These are phyloP conservation scores for Formica aserva DNA, from an alignment of 2,888 invertebrate species.

Conservation along the genomic window DNA sequence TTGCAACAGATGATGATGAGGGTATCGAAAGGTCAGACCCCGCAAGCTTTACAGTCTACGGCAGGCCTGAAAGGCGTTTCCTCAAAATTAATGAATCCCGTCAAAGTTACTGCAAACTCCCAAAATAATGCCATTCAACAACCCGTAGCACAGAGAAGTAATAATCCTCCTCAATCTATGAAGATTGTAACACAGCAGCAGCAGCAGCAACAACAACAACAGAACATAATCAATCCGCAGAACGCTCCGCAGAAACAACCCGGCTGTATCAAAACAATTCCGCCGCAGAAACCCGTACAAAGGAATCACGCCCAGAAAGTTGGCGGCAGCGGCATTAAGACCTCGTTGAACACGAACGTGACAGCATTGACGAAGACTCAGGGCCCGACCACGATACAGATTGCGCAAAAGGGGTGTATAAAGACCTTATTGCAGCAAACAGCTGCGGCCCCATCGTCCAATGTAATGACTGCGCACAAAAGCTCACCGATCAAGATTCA, in stretches of 20 bases:
- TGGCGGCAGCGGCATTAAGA: constrained; percentile 84
- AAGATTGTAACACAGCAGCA: constrained; percentile 87
- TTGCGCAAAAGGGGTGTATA: constrained; percentile 75
- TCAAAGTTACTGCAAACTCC: constrained; percentile 71
- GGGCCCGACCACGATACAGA: constrained; percentile 51
- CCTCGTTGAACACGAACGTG: constrained; percentile 80
- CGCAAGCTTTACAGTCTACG: constrained; percentile 69
- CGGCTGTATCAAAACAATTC: constrained; percentile 83
- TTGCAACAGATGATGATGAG: constrained; percentile 80
- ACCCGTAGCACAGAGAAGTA: constrained; percentile 65
- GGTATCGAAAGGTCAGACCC: constrained; percentile 74
- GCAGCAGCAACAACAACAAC: constrained; percentile 81
- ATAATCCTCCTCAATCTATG: constrained; percentile 85
- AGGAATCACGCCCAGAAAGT: constrained; percentile 87
- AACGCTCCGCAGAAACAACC: constrained; percentile 79
- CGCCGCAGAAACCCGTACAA: constrained; percentile 79
- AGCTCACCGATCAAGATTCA: constrained; percentile 79
- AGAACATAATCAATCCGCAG: constrained; percentile 75
- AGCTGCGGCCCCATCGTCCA: constrained; percentile 41
- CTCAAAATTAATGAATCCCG: constrained; percentile 74
- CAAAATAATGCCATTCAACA: constrained; percentile 74
- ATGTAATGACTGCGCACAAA: constrained; percentile 76
- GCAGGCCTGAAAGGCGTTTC: constrained; percentile 71
- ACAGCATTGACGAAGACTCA: constrained; percentile 75
- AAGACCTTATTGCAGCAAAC: constrained; percentile 77